Evolutionary conservation across 92 coral and sea anemone genomes (phyloP), one percentile per base, ranked within the genome.

Genomic region (Scolanthus callimorphus): DNA sequence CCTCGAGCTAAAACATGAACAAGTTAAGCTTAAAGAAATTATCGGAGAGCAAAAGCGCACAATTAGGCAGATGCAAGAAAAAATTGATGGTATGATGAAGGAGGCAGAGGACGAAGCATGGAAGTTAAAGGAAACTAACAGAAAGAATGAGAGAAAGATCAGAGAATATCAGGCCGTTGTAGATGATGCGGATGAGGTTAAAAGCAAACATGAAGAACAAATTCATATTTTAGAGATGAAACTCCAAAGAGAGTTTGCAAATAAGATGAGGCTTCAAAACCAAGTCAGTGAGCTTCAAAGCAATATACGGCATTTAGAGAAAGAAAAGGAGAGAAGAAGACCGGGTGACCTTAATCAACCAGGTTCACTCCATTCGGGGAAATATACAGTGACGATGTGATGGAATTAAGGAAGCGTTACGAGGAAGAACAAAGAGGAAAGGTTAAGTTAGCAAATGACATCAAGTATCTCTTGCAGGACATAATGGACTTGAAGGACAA

Each of bases 401-500:
- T 81, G n/a, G 57, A 62, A 26, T 56, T 78, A 28, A 78, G 90
- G 30, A 74, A 67, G 48, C 71, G 74, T 45, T 73, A 52, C 31
- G 95, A 87, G 72, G 86, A 83, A 23, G 95, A 87, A 55, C 79
- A 80, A 52, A 68, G 70, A 22, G 59, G 71, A 13, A 87, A 78
- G 65, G 62, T 59, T 29, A 70, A 79, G 50, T 90, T 87, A 2
- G 86, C 95, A 9, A 83, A 66, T 54, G 95, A 87, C 41, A 87
- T 87, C 50, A 87, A 83, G 57, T 83, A 79, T 25, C 70, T 87
- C 39, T 70, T 87, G 8, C 70, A 71, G 27, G 95, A 87, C 27
- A 83, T 87, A 43, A 83, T 73, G 65, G 90, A 87, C 13, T 78
- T 87, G 19, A 80, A 85, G 25, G 82, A 83, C 24, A 83, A 77